Conservation (phyloP, 2,113 vertebrate species). For the Melanostigma gelatinosum region DNA sequence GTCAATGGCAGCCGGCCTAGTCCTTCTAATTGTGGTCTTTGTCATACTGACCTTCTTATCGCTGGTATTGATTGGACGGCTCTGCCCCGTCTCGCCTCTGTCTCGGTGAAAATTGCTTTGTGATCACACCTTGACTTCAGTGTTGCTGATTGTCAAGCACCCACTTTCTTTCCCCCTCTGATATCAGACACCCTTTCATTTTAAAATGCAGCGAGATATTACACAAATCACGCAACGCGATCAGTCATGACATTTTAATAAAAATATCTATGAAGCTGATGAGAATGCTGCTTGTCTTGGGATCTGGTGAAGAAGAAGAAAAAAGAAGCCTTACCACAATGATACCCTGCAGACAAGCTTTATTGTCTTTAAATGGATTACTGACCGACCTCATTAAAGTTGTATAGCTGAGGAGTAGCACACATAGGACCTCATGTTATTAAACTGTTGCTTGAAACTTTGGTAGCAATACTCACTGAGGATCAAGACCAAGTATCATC, state of each 20-base stretch:
- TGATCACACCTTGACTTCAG: neutral
- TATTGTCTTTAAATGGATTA: conserved; percentile 49
- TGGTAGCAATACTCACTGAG: conserved; percentile 5
- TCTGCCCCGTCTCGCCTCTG: conserved; percentile 38
- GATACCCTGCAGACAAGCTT: conserved; percentile 26
- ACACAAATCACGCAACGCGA: neutral
- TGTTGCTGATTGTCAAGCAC: neutral
- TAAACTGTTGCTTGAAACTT: conserved; percentile 25
- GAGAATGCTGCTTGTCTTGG: neutral
- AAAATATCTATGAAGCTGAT: conserved; percentile 16
- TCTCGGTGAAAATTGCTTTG: neutral
- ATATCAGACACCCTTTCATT: neutral
- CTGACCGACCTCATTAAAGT: conserved; percentile 39
- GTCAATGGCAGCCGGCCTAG: conserved; percentile 46
- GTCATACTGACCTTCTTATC: conserved; percentile 46
- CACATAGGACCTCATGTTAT: conserved; percentile 33
- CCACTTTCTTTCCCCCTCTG: neutral
- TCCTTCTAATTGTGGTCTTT: conserved; percentile 49
- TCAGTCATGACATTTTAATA: neutral
- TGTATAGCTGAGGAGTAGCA: neutral
- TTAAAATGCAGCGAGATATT: conserved; percentile 7
- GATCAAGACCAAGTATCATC: conserved; percentile 25
- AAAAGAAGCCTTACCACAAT: neutral
- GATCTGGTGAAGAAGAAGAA: neutral
- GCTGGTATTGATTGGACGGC: conserved; percentile 42